Evolutionary conservation across 2,888 invertebrate species (phyloP).

Genomic region (Anticlea derivata): DNA sequence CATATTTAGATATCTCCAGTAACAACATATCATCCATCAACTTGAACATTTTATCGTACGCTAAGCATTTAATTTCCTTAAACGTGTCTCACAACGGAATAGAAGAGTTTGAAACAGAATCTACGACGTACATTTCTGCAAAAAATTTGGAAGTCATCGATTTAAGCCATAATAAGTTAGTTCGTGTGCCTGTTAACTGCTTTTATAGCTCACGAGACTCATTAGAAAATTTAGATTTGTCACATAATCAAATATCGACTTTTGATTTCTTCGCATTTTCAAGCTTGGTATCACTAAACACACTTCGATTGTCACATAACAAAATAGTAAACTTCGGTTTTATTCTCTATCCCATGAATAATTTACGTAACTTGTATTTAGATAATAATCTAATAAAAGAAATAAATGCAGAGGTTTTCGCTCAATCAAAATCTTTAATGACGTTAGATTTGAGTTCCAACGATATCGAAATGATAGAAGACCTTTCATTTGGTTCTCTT

Average conservation of each 20-base stretch:
- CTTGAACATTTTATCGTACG: slow-evolving; percentile 5
- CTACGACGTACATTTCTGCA: not conserved
- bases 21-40: slow-evolving; percentile 13
- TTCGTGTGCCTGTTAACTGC: slow-evolving; percentile 1
- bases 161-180: slow-evolving; percentile 16
- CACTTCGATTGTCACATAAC: slow-evolving; percentile 13
- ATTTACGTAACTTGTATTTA: slow-evolving; percentile 3
- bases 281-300: not conserved
- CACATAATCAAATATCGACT: slow-evolving; percentile 12
- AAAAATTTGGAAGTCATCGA: slow-evolving; percentile 1
- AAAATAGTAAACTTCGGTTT: slow-evolving; percentile 5
- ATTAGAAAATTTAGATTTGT: slow-evolving; percentile 13
- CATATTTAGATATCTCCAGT: not conserved
- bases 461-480: slow-evolving; percentile 6
- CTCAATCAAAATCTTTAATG: not conserved
- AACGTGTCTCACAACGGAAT: slow-evolving; percentile 10
- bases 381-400: slow-evolving; percentile 8
- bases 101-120: slow-evolving; percentile 2
- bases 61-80: not conserved
- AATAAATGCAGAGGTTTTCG: slow-evolving; percentile 8
- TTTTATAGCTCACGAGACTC: slow-evolving; percentile 11
- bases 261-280: slow-evolving; percentile 16
- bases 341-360: slow-evolving; percentile 6
- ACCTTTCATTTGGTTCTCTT: slow-evolving; percentile 12
- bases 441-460: slow-evolving; percentile 17